Conservation (phyloP, 2,888 invertebrate genomes). For the Zygaena filipendulae region DNA sequence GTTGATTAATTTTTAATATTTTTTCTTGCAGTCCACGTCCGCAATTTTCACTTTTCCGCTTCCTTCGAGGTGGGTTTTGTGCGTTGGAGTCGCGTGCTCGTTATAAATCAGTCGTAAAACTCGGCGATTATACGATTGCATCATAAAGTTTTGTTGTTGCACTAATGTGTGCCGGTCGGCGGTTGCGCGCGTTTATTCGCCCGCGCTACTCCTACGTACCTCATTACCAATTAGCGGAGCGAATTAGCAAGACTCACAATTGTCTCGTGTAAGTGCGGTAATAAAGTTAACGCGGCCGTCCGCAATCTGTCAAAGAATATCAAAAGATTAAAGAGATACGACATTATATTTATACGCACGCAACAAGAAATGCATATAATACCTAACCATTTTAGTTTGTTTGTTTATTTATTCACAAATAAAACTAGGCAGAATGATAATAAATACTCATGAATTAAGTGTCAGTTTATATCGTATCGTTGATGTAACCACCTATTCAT, state of each 20-base stretch:
- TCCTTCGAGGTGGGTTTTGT: conserved; percentile 31
- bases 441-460: no score
- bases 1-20: conserved; percentile 70
- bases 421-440: no score
- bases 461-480: no score
- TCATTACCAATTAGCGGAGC: conserved; percentile 36
- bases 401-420: no score
- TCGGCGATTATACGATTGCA: not conserved
- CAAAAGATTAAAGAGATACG: no score
- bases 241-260: conserved; percentile 61
- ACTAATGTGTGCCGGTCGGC: conserved; percentile 44
- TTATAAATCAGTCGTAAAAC: conserved; percentile 24
- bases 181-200: conserved; percentile 48
- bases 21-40: conserved; percentile 67
- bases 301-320: not conserved
- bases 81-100: conserved; percentile 24
- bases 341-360: no score
- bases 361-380: no score
- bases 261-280: conserved; percentile 48
- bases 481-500: no score
- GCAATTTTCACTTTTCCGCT: conserved; percentile 64
- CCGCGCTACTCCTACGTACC: conserved; percentile 65
- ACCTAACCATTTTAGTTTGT: no score
- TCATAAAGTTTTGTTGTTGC: not conserved
- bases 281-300: conserved; percentile 34